Conservation (phyloP, 2,113 vertebrate species). For the Etheostoma cragini region DNA sequence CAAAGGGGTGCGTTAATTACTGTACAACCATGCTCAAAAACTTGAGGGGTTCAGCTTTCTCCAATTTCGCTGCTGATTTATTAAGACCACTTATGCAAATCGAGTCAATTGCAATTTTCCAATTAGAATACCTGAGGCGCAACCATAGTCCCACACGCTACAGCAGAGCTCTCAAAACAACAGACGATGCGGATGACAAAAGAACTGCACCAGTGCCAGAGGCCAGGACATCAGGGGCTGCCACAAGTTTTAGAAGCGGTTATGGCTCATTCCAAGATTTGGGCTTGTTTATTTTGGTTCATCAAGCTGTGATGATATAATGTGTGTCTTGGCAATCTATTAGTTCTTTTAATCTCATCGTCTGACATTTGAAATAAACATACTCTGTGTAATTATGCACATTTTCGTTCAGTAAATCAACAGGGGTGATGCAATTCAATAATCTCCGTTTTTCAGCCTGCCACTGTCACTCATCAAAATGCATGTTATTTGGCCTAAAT, state of each 20-base stretch:
- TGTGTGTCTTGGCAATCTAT: constrained; percentile 48
- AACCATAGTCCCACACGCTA: constrained; percentile 61
- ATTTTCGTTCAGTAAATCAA: constrained; percentile 60
- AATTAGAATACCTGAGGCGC: constrained; percentile 77
- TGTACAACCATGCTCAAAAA: constrained; percentile 43
- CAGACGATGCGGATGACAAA: constrained; percentile 53
- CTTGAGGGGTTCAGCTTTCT: constrained; percentile 59
- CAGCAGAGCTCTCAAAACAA: constrained; percentile 58
- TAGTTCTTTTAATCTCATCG: constrained; percentile 55
- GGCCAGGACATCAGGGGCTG: constrained; percentile 56
- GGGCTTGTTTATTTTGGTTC: constrained; percentile 51
- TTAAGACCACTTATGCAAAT: constrained; percentile 81
- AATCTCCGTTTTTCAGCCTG: constrained; percentile 35
- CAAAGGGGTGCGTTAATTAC: constrained; percentile 57
- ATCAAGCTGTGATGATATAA: constrained; percentile 61
- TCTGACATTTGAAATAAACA: constrained; percentile 66
- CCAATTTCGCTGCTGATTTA: constrained; percentile 71
- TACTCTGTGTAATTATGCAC: constrained; percentile 56
- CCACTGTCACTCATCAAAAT: constrained; percentile 53
- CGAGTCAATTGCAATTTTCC: constrained; percentile 72
- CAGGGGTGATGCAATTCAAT: constrained; percentile 40
- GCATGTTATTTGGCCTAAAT: constrained; percentile 45
- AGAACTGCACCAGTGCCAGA: constrained; percentile 59
- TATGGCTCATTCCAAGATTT: constrained; percentile 26
- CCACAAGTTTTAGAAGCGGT: constrained; percentile 45